These are phyloP conservation scores for Platerodrilus igneus DNA, from an alignment of 2,888 invertebrate genomes.

Conservation along the genomic window DNA sequence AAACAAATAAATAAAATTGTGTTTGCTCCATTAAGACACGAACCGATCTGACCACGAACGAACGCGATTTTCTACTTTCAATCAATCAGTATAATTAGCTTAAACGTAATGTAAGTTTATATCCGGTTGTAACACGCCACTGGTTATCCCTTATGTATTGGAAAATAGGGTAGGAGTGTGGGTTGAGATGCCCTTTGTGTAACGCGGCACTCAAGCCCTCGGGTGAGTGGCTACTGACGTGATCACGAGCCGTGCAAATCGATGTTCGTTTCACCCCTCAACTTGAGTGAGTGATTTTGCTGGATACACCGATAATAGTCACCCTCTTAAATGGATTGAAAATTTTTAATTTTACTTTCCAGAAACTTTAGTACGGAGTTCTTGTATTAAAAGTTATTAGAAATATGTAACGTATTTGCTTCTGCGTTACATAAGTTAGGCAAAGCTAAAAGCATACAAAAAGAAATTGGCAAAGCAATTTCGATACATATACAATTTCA, in stretches of 20 bases:
- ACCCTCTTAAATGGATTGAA: slow-evolving; percentile 1
- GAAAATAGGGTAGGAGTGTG: slow-evolving; percentile 20
- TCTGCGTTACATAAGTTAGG: too few species aligned
- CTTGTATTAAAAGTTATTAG: too few species aligned
- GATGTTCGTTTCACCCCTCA: slow-evolving; percentile 45
- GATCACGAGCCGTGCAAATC: slow-evolving; percentile 48
- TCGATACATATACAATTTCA: too few species aligned
- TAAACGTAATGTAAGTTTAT: slow-evolving; percentile 32
- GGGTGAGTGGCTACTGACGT: slow-evolving; percentile 46
- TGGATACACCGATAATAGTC: slow-evolving; percentile 13
- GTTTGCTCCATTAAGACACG: too few species aligned
- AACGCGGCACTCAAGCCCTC: slow-evolving; percentile 37
- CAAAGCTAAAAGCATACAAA: too few species aligned
- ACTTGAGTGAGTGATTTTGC: slow-evolving; percentile 22
- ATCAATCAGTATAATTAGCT: slow-evolving; percentile 22
- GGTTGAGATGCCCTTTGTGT: slow-evolving; percentile 37
- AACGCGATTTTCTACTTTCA: too few species aligned
- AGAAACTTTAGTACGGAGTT: too few species aligned
- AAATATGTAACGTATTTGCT: too few species aligned
- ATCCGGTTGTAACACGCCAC: slow-evolving; percentile 35
- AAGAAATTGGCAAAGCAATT: too few species aligned
- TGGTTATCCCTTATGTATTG: slow-evolving; percentile 31
- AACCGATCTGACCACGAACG: too few species aligned
- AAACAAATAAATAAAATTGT: too few species aligned
- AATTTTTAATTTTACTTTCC: too few species aligned